A percentile compares a stretch with the other conserved stretches of the same genome.
phyloP scores from a whole-genome alignment of 2,888 invertebrate species.

The Cremastinae sp. region DNA sequence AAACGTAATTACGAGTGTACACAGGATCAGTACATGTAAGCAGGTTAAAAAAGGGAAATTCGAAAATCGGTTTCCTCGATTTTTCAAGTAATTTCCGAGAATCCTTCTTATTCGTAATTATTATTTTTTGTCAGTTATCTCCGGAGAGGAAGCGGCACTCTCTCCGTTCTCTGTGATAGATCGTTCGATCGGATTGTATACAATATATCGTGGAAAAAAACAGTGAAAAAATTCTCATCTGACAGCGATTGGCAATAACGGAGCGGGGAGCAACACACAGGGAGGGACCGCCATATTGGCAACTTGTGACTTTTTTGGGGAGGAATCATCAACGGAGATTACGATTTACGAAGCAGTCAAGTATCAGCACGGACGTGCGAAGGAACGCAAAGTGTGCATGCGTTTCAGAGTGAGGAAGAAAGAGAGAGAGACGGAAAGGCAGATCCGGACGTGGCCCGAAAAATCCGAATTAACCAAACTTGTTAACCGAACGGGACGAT shows the following conservation, averaged over 20 bases:
- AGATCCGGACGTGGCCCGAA: constrained; percentile 19
- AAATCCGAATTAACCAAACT: constrained; percentile 49
- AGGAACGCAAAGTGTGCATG: constrained; percentile 36
- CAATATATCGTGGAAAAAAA: constrained; percentile 6
- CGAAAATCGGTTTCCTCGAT: background rate
- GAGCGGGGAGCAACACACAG: constrained; percentile 62
- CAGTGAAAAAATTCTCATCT: constrained; percentile 52
- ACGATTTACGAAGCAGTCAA: too few relatives aligned
- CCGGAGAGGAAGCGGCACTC: background rate
- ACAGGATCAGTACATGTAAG: constrained; percentile 9
- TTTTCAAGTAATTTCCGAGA: background rate
- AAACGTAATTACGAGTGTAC: constrained; percentile 16
- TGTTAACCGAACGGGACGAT: constrained; percentile 24
- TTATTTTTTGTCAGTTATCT: too few relatives aligned
- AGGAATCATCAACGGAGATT: constrained; percentile 48
- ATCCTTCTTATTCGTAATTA: background rate
- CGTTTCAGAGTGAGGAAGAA: constrained; percentile 3
- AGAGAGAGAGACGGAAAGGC: constrained; percentile 5
- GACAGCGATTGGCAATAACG: constrained; percentile 62
- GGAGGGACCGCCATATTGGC: constrained; percentile 78
- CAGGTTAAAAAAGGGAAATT: constrained; percentile 23
- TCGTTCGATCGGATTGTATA: background rate
- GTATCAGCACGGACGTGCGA: constrained; percentile 26
- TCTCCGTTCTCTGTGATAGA: background rate
- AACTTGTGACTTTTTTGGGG: constrained; percentile 75